Conservation (phyloP, 2,113 vertebrate genomes). For the Callionymus lyra region DNA sequence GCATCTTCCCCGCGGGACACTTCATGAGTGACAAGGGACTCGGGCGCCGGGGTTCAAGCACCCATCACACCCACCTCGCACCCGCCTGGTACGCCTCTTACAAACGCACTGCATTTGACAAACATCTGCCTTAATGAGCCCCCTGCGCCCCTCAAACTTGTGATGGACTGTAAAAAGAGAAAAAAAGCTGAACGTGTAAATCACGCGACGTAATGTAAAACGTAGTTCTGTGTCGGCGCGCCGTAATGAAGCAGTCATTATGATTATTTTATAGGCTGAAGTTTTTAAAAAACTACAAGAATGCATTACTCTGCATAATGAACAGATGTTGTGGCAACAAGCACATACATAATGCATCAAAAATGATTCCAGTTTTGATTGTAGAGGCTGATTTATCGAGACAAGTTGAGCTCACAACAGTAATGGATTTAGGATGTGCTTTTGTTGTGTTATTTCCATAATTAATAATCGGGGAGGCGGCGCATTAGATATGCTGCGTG, state of each 20-base stretch:
- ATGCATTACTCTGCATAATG: slow-evolving; percentile 90
- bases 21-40: slow-evolving; percentile 37
- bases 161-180: slow-evolving; percentile 69
- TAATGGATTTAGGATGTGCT: slow-evolving; percentile 93
- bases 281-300: slow-evolving; percentile 94
- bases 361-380: slow-evolving; percentile 96
- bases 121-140: slow-evolving; percentile 63
- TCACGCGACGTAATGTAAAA: slow-evolving; percentile 66
- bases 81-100: slow-evolving; percentile 21
- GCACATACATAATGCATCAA: slow-evolving; percentile 93
- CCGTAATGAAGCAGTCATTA: slow-evolving; percentile 80
- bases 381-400: slow-evolving; percentile 96
- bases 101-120: slow-evolving; percentile 39
- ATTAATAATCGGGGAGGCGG: slow-evolving; percentile 81
- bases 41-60: slow-evolving; percentile 18
- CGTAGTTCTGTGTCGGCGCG: slow-evolving; percentile 63
- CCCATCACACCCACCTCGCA: slow-evolving; percentile 38
- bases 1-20: neutral
- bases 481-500: slow-evolving; percentile 69
- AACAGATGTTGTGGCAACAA: slow-evolving; percentile 96
- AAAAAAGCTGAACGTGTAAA: slow-evolving; percentile 70
- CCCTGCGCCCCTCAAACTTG: slow-evolving; percentile 64
- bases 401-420: slow-evolving; percentile 87
- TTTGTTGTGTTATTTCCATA: slow-evolving; percentile 89
- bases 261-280: slow-evolving; percentile 82